phyloP scores from a whole-genome alignment of 2,888 invertebrate species.

The Nebria brevicollis region DNA sequence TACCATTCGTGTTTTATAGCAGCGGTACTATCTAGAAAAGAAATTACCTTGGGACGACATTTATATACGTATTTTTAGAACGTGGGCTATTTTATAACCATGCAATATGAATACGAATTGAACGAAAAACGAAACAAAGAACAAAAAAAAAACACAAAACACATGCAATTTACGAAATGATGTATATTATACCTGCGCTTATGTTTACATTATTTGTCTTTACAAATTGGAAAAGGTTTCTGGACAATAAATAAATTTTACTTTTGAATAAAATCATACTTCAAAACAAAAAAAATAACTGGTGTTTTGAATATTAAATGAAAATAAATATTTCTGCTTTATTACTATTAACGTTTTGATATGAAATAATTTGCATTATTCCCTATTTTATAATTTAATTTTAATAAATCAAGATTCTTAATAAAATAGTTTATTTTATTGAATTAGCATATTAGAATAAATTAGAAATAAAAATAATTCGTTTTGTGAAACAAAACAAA shows the following conservation, averaged over 20 bases:
- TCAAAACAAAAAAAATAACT: too few species aligned
- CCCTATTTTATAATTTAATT: too few species aligned
- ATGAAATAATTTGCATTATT: too few species aligned
- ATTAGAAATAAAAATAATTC: constrained; percentile 16
- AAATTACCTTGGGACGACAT: constrained; percentile 35
- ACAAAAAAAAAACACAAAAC: neutral
- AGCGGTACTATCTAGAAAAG: constrained; percentile 33
- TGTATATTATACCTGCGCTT: constrained; percentile 18
- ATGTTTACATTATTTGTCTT: constrained; percentile 30
- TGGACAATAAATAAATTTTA: constrained; percentile 14
- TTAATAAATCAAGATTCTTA: too few species aligned
- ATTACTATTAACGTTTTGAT: too few species aligned
- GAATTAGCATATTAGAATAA: constrained; percentile 2
- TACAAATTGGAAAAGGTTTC: constrained; percentile 39
- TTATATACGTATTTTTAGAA: constrained; percentile 39
- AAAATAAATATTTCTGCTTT: too few species aligned
- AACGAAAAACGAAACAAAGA: constrained; percentile 28
- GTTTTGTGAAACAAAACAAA: constrained; percentile 9
- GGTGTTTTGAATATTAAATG: too few species aligned
- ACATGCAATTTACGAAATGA: constrained; percentile 34
- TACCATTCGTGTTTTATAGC: constrained; percentile 4
- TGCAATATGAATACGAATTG: constrained; percentile 45
- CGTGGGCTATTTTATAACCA: constrained; percentile 45
- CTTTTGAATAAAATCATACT: constrained; percentile 38
- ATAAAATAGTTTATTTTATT: neutral